Conservation (phyloP, 2,797 vertebrate species). For the Paratrypauchen microcephalus region DNA sequence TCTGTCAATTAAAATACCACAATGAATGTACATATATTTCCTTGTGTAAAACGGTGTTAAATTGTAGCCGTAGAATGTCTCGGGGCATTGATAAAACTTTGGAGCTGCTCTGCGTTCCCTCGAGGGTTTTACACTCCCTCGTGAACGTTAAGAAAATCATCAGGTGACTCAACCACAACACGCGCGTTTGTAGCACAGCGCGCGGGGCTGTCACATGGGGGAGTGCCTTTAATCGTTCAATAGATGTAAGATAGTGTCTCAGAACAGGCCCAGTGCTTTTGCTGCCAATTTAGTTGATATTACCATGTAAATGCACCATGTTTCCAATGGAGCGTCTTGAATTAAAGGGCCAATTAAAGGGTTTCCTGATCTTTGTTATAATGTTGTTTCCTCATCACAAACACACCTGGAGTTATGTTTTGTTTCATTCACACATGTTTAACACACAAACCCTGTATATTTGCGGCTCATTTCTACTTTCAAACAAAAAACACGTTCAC, state of each 20-base stretch:
- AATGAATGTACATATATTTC: not conserved
- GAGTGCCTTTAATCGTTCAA: not conserved
- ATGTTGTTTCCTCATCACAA: too few species aligned
- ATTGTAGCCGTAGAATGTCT: conserved; percentile 50
- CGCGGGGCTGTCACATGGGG: not conserved
- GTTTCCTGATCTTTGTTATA: too few species aligned
- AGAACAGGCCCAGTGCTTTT: not conserved
- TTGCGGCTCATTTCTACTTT: too few species aligned
- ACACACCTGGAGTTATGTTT: too few species aligned
- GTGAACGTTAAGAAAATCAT: conserved; percentile 66
- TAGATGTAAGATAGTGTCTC: not conserved
- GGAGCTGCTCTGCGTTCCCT: conserved; percentile 48
- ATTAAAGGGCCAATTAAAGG: not conserved
- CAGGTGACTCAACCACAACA: conserved; percentile 68
- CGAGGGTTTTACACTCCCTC: conserved; percentile 56
- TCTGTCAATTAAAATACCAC: not conserved
- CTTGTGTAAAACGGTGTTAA: conserved; percentile 6
- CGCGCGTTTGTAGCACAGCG: conserved; percentile 28
- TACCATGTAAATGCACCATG: not conserved
- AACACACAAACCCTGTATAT: too few species aligned
- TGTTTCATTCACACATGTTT: too few species aligned
- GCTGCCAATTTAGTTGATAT: not conserved
- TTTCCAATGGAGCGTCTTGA: not conserved
- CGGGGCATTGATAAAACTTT: conserved; percentile 41
- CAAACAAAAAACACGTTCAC: too few species aligned